A percentile compares a stretch with the other conserved stretches of the same genome.
Conservation (phyloP, 2,113 vertebrate genomes). For the mouse (Mus musculus) region GRCm39 chr5:124484501-124485000, state of each 20-base stretch:
- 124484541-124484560: neutral
- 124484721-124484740: fast-evolving
- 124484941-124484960: neutral
- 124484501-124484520: neutral
- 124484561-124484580: neutral
- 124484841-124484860: neutral
- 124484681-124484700: neutral
- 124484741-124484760: neutral
- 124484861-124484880: neutral
- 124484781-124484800: neutral
- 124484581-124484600: neutral
- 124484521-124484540: neutral
- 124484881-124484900: neutral
- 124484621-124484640: neutral
- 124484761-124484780: neutral
- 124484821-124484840: neutral
- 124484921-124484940: neutral
- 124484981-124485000: neutral
- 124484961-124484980: neutral
- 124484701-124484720: neutral
- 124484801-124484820: neutral
- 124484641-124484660: too few species aligned
- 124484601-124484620: neutral
- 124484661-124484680: neutral
- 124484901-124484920: neutral